phyloP scores from a whole-genome alignment of 2,113 vertebrate species.

The Narcine bancroftii region DNA sequence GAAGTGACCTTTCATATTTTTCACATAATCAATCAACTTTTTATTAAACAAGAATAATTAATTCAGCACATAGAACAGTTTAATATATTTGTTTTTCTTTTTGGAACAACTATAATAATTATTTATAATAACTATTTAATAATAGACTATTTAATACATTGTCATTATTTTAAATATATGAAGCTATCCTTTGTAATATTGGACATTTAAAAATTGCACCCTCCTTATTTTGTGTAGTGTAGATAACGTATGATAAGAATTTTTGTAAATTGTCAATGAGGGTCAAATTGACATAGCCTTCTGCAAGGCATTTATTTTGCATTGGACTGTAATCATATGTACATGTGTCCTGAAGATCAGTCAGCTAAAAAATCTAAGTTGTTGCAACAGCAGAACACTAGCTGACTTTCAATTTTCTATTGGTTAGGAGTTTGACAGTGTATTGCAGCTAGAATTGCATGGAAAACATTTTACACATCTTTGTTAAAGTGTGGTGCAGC shows the following conservation, averaged over 20 bases:
- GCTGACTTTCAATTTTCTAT: neutral
- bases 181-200: neutral
- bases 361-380: too few species aligned
- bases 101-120: too few species aligned
- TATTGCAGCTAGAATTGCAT: neutral
- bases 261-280: neutral
- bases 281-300: neutral
- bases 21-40: neutral
- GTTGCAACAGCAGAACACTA: neutral
- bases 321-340: neutral
- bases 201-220: neutral
- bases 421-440: neutral
- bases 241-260: neutral
- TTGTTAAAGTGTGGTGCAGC: neutral
- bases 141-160: neutral
- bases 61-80: neutral
- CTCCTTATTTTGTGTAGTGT: neutral
- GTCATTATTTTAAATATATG: neutral
- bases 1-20: neutral
- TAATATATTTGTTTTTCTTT: neutral
- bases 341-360: neutral
- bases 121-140: too few species aligned
- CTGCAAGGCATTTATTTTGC: neutral
- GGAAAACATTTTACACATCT: too few species aligned
- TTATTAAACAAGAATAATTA: slow-evolving; percentile 8